phyloP scores from a whole-genome alignment of 2,888 invertebrate species.

The Timandra comae region DNA sequence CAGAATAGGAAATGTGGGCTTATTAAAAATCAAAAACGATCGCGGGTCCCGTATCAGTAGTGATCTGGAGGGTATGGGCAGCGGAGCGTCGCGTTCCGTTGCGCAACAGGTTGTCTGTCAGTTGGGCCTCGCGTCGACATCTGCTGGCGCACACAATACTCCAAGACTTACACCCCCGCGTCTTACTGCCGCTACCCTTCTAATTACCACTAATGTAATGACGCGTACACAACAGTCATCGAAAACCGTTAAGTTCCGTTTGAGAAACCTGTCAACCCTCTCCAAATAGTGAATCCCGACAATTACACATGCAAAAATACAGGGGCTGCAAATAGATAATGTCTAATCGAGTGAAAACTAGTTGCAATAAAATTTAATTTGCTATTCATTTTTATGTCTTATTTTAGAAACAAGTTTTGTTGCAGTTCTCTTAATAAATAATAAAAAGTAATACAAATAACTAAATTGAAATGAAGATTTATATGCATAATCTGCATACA shows the following conservation, averaged over 20 bases:
- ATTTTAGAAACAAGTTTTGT: slow-evolving; percentile 28
- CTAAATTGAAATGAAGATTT: too few species aligned
- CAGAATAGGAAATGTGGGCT: slow-evolving; percentile 29
- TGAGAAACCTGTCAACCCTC: slow-evolving; percentile 59
- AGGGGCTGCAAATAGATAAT: slow-evolving; percentile 68
- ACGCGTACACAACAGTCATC: slow-evolving; percentile 66
- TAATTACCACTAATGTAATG: slow-evolving; percentile 52
- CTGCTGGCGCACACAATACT: slow-evolving; percentile 44
- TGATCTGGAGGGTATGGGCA: slow-evolving; percentile 55
- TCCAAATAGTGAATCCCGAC: slow-evolving; percentile 44
- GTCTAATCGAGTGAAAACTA: slow-evolving; percentile 60
- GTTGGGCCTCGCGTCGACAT: slow-evolving; percentile 56
- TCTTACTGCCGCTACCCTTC: slow-evolving; percentile 49
- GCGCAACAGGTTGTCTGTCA: slow-evolving; percentile 73
- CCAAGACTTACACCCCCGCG: slow-evolving; percentile 63
- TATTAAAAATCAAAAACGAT: slow-evolving; percentile 56
- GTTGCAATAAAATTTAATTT: slow-evolving; percentile 40
- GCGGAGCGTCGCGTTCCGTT: slow-evolving; percentile 69
- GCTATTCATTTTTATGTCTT: slow-evolving; percentile 26
- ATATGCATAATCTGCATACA: too few species aligned
- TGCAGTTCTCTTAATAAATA: too few species aligned
- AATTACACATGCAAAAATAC: slow-evolving; percentile 49
- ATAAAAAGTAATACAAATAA: too few species aligned
- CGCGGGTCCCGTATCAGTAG: slow-evolving; percentile 51
- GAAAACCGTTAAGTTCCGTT: slow-evolving; percentile 71